phyloP scores from a whole-genome alignment of 1,140 invertebrate genomes.

The Drosophila asahinai region DNA sequence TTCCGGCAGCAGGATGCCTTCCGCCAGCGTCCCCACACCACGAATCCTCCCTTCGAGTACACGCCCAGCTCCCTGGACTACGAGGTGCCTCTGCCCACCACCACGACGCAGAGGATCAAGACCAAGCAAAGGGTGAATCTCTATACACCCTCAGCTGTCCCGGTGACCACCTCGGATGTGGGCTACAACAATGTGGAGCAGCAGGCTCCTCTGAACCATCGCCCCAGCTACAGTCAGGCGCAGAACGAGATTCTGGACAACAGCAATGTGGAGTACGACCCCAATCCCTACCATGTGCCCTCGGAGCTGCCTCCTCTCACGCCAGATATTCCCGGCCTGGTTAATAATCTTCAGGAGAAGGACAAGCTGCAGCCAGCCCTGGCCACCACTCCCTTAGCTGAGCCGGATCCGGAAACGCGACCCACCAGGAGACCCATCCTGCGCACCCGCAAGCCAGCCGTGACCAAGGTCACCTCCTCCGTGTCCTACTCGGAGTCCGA shows the following conservation, averaged over 20 bases:
- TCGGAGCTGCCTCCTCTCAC: conserved; percentile 86
- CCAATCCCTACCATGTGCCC: conserved; percentile 81
- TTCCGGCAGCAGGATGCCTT: conserved; percentile 83
- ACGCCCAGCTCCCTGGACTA: conserved; percentile 65
- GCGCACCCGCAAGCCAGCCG: conserved; percentile 71
- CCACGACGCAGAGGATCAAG: conserved; percentile 59
- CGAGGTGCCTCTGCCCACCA: conserved; percentile 27
- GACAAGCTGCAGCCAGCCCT: conserved; percentile 64
- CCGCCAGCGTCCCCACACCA: conserved; percentile 76
- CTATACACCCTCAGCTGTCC: conserved; percentile 61
- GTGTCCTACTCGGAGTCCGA: conserved; percentile 80
- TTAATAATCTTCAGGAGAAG: conserved; percentile 87
- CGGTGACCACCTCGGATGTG: conserved; percentile 71
- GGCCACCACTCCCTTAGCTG: conserved; percentile 59
- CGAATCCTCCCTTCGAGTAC: conserved; percentile 78
- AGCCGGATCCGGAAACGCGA: conserved; percentile 84
- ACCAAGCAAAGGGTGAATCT: conserved; percentile 69
- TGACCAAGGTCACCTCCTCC: conserved; percentile 73
- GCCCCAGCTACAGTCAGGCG: conserved; percentile 65
- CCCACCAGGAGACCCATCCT: conserved; percentile 79
- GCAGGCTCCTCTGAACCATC: conserved; percentile 62
- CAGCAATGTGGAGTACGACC: conserved; percentile 78
- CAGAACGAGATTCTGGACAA: conserved; percentile 76
- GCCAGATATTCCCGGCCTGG: conserved; percentile 86
- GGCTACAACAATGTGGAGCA: conserved; percentile 62